Conservation (phyloP, 1,140 invertebrate genomes). For the Daktulosphaira vitifoliae region DNA sequence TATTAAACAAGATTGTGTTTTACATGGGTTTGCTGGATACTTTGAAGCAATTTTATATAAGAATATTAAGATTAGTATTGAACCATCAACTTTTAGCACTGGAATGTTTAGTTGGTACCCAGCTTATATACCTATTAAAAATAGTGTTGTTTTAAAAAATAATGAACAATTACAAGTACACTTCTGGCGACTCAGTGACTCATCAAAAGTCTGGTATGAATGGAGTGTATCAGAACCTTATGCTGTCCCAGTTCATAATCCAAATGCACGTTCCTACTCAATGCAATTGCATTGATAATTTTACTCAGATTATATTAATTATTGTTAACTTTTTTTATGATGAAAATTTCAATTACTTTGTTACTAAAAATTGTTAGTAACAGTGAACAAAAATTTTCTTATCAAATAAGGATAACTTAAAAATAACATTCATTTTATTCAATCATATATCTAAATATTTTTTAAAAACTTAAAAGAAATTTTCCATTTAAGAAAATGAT, state of each 20-base stretch:
- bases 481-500: too few relatives aligned
- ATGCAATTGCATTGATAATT: constrained; percentile 8
- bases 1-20: constrained; percentile 60
- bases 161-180: constrained; percentile 65
- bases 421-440: too few relatives aligned
- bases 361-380: too few relatives aligned
- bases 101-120: constrained; percentile 98
- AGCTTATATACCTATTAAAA: constrained; percentile 78
- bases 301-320: neutral
- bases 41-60: constrained; percentile 86
- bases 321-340: too few relatives aligned
- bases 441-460: too few relatives aligned
- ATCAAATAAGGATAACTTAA: too few relatives aligned
- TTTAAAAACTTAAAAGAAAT: too few relatives aligned
- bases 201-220: constrained; percentile 90
- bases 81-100: constrained; percentile 74
- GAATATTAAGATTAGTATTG: constrained; percentile 78
- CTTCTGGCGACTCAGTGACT: constrained; percentile 74
- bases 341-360: too few relatives aligned
- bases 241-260: constrained; percentile 63
- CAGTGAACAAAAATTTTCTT: too few relatives aligned
- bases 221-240: constrained; percentile 72
- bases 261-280: constrained; percentile 50
- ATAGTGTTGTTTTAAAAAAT: constrained; percentile 52
- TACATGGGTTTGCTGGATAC: constrained; percentile 92